These are phyloP conservation scores for Copidosoma floridanum DNA, from an alignment of 1,140 invertebrate species.

Conservation along the genomic window DNA sequence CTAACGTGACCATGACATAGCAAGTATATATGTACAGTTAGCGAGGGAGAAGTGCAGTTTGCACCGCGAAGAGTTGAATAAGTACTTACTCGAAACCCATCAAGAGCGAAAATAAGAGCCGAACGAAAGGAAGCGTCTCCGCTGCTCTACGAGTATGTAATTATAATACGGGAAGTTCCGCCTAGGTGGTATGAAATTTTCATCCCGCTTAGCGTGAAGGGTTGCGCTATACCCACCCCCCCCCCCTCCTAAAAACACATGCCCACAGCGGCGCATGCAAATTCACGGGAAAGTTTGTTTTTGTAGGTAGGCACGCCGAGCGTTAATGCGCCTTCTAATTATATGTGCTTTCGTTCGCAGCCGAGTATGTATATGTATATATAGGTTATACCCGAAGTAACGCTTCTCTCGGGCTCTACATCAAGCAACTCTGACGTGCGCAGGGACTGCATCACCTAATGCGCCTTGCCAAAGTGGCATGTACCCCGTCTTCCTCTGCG, in stretches of 20 bases:
- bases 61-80: neutral
- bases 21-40: neutral
- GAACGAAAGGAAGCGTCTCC: neutral
- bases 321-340: constrained; percentile 24
- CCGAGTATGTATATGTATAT: too few relatives aligned
- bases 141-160: constrained; percentile 21
- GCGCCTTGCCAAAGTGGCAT: neutral
- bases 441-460: neutral
- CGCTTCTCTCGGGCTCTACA: too few relatives aligned
- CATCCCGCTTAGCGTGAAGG: constrained; percentile 23
- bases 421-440: too few relatives aligned
- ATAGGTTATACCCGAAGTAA: too few relatives aligned
- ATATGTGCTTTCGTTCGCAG: neutral
- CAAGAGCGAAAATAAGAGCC: neutral
- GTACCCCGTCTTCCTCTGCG: neutral
- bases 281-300: constrained; percentile 26
- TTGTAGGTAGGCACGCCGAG: constrained; percentile 7
- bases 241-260: too few relatives aligned
- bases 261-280: constrained; percentile 16
- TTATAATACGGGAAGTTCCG: constrained; percentile 23
- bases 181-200: constrained; percentile 21
- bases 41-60: neutral
- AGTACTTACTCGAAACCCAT: too few relatives aligned
- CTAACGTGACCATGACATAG: constrained; percentile 17
- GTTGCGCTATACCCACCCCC: too few relatives aligned